Base-by-base conservation (phyloP, 2,888 invertebrate species). In the Brachylomia viminalis region DNA sequence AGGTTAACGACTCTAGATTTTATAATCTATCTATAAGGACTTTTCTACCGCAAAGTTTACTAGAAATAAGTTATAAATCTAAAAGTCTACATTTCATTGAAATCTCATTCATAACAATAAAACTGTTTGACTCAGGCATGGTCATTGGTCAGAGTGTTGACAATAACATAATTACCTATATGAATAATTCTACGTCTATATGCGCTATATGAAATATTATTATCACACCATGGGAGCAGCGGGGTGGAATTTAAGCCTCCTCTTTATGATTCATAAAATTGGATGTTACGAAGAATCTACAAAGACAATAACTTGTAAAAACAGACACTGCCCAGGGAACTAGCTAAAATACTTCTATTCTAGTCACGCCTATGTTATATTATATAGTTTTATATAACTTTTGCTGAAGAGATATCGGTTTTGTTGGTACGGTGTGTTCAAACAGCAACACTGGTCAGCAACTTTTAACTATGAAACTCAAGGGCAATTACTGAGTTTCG, bases 31-130 rank as follows among this genome's bases (percentile, higher is more conserved):
- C 45, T 72, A 27, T 86, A 88, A 84, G 87, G 69, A 87, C 87
- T 88, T 87, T 87, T 87, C 75, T 87, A 87, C 87, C 58, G 77
- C 88, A 87, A 88, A 86, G 87, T 88, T 82, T 84, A 86, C 56
- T 84, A 77, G 38, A 20, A 56, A 70, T 80, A 80, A 80, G 84
- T 83, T 80, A 56, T 65, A 83, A 75, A 23, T 75, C 49, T 71
- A 77, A 61, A 68, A 20, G 23, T 69, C 56, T 72, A 56, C 15
- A 73, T 69, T 67, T 70, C 11, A 73, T 65, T 73, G 15, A 68
- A 70, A 61, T 42, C 61, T 65, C 38, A 67, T 82, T 47, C n/a
- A 49, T 59, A 52, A 72, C 20, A 61, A 66, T 49, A 65, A 62
- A 49, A 59, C 65, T 30, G 27, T 56, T 67, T 47, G 20, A 71